Evolutionary conservation across 2,797 vertebrate genomes (phyloP), one percentile per base, ranked within the genome.

Genomic region (Gallinago nigripennis): DNA sequence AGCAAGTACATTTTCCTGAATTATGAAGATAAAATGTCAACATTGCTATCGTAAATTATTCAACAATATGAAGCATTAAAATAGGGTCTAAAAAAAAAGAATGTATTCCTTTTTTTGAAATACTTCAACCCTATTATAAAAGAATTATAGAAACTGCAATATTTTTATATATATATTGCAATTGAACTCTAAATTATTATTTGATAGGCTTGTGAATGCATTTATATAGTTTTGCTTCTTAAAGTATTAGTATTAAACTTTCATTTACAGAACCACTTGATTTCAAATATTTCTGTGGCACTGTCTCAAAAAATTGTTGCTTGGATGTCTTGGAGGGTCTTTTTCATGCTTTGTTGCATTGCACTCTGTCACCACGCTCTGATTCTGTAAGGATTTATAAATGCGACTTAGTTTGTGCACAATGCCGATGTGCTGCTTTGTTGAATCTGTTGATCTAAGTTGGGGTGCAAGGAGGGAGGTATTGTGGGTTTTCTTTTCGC

Each of bases 1-100:
- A 86, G 69, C 87, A 66, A 94, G 72, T 93, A 65, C 92, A 87
- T 94, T 94, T 94, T 95, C 75, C 86, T 88, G 82, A 94, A 87
- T 80, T 78, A 28, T 45, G 65, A 75, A 82, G 88, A 83, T 92
- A 89, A 90, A 66, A 54, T 45, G 69, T 95, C 82, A 92, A 60
- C 70, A 71, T 51, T 94, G 37, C 37, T 81, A 68, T 72, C 31
- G 2, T 84, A 82, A 86, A 51, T 90, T 94, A 53, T 85, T 95
- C 71, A 76, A 79, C 33, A 95, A 27, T 63, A 51, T 9, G 5
- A 90, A 80, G 15, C n/a, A 79, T 77, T 81, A 72, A 87, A 45
- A 53, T 17, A 46, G 20, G 11, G 20, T 71, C 92, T 73, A 3
- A 27, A 69, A 45, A 69, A 45, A 80, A 87, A 58, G 17, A 23